Evolutionary conservation across 2,888 invertebrate species (phyloP).

Genomic region (Fissipunctia ypsillon): DNA sequence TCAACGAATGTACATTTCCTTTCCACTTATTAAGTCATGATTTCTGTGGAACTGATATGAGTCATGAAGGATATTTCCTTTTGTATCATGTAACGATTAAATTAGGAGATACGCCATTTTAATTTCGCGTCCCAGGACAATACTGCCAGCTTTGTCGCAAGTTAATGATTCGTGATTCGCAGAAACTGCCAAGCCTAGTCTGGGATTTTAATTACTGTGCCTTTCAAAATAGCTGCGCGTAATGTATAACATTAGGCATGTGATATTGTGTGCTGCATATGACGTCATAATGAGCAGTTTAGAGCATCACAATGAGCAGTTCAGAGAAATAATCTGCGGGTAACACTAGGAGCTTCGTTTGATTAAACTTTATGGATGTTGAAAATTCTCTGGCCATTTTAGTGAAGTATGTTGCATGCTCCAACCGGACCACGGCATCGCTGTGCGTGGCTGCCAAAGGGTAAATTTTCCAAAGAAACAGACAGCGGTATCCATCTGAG

Average conservation of each 20-base stretch:
- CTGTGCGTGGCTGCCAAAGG: not conserved
- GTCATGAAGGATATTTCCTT: constrained; percentile 45
- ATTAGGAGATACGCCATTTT: constrained; percentile 41
- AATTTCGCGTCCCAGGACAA: constrained; percentile 35
- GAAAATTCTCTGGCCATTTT: not conserved
- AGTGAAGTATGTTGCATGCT: not conserved
- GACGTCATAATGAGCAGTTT: constrained; percentile 46
- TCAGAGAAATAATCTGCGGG: constrained; percentile 18
- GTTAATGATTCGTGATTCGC: constrained; percentile 69
- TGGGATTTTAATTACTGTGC: constrained; percentile 62
- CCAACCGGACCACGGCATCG: not conserved
- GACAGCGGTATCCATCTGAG: not conserved
- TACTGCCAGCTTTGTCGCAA: constrained; percentile 54
- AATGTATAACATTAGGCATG: constrained; percentile 37
- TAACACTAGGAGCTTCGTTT: constrained; percentile 6
- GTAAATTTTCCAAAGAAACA: not conserved
- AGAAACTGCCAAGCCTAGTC: constrained; percentile 69
- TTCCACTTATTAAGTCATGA: constrained; percentile 37
- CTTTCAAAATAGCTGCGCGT: constrained; percentile 40
- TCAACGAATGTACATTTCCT: constrained; percentile 33
- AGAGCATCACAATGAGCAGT: constrained; percentile 33
- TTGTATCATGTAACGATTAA: constrained; percentile 41
- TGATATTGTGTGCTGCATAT: constrained; percentile 41
- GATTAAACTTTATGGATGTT: not conserved
- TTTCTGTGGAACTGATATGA: constrained; percentile 43